Base-by-base conservation (phyloP, 2,797 vertebrate genomes). In the Calcarius lapponicus region DNA sequence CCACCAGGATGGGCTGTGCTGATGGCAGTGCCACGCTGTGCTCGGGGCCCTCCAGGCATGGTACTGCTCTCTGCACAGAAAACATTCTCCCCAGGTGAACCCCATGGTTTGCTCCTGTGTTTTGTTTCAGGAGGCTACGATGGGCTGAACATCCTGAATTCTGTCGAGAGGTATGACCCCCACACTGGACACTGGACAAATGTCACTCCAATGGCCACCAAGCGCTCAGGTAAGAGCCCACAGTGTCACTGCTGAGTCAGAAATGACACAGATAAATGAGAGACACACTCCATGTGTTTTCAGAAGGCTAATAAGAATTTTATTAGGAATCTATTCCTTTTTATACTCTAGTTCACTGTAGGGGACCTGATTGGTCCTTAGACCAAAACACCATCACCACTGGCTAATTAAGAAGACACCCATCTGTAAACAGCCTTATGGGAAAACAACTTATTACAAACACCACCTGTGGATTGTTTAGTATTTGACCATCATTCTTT, bases 111-210 rank as follows among this genome's bases (percentile, higher is more conserved):
- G 78, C 54, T 82, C 62, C 56, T 82, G 6, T 86, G 13, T 65
- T 96, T 40, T 84, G 40, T 97, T 94, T 72, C 94, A 99, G 99
- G 99, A 94, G 99, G 99, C 72, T 99, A 99, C 8, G 99, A 99
- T 79, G 99, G 99, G 32, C 97, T 99, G 66, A 99, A 99, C 90
- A 99, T 99, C 66, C 97, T 99, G 95, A 99, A 99, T 93, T 99
- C 99, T 54, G 99, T 99, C 31, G 99, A 99, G 97, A 98, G 99
- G 71, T 99, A 99, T 40, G 99, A 99, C 96, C 99, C 99, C 26
- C 99, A 99, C 97, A 99, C 99, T 15, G 99, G 99, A 86, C 99
- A 99, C 97, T 99, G 99, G 99, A 99, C 99, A 17, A 99, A 99
- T 13, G 99, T 99, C 56, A 99, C 99, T 6, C 99, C 99, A 9